Base-by-base conservation (phyloP, 2,113 vertebrate species). In the Varanus salvator region DNA sequence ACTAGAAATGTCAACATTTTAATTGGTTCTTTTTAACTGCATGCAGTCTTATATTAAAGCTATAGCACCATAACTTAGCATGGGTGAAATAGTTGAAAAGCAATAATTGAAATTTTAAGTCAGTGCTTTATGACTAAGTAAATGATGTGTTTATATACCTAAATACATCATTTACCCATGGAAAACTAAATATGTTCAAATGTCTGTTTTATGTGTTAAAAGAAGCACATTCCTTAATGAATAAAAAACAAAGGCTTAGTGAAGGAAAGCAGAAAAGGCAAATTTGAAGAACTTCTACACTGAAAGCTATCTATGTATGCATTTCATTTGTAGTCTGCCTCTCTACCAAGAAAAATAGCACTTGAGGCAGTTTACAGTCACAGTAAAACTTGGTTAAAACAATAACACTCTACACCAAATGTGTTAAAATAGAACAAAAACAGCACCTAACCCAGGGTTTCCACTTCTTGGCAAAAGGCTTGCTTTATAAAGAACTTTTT, bases 141-240 rank as follows among this genome's bases (percentile, higher is more conserved):
- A 94, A 91, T 94, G 8, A 12, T 60, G 14, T 60, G 57, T 14
- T 60, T 60, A 60, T 60, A 15, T 60, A 60, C 11, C 17, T 60
- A 96, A 95, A 94, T 90, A 95, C 86, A 95, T 96, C 90, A 93
- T 96, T 95, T 78, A 91, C 89, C 95, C 87, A 92, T 95, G 95
- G 95, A 95, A 96, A 97, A 97, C 95, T 92, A 96, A 95, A 91
- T 90, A 90, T 66, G 93, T 95, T 87, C 54, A 94, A 94, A 96
- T 96, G 84, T 94, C 93, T 96, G 38, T 95, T 80, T 95, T 87
- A 0, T 87, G 85, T 93, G 80, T 91, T 88, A 95, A 95, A 94
- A 50, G 12, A 91, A 94, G 38, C 82, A 90, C 90, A 82, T 92
- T 94, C 75, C 38, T 93, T 95, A n/a, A 44, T 84, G 74, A 91